Base-by-base conservation (phyloP, 2,113 vertebrate species). In the Choloepus hoffmanni region DNA sequence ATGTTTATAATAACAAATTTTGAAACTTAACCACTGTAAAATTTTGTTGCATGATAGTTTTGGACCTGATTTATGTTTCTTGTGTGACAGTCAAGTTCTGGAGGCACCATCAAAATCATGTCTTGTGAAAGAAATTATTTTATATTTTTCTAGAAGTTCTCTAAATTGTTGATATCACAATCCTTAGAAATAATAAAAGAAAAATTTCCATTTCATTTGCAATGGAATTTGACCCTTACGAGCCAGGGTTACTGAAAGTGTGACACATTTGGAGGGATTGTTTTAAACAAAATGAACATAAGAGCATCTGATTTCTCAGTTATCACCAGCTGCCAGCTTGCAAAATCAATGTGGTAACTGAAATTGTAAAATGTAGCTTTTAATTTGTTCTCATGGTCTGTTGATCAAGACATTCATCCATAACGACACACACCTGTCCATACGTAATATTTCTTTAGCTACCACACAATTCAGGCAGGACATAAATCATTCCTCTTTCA, bases 311-410 rank as follows among this genome's bases (percentile, higher is more conserved):
- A 74, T 82, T 81, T 28, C 94, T 43, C 94, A 76, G 3, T 15
- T 77, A 1, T 79, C 85, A 48, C 21, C 62, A 97, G 50, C 36
- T 96, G 92, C 28, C 45, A 60, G 30, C 10, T 9, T 95, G 28
- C 72, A 95, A 93, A 90, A 79, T 85, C 30, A 85, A 81, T 84
- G 36, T 72, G 85, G 88, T 92, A 76, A 78, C 18, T 78, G 65
- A 92, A 93, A 94, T 89, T 90, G n/a, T 74, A 96, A 88, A 96
- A 85, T 82, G 63, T 62, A 95, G 55, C 18, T 85, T 93, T 95
- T 96, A 90, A 97, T 96, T 95, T 92, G 33, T 83, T 93, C 45
- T 85, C 73, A 79, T 15, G 58, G 55, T 95, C 89, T 95, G 19
- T 65, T 93, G 77, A 95, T 6, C 36, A 95, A 86, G 60, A 88